Base-by-base conservation (phyloP, 2,888 invertebrate genomes). In the Rhyacophila evoluta region DNA sequence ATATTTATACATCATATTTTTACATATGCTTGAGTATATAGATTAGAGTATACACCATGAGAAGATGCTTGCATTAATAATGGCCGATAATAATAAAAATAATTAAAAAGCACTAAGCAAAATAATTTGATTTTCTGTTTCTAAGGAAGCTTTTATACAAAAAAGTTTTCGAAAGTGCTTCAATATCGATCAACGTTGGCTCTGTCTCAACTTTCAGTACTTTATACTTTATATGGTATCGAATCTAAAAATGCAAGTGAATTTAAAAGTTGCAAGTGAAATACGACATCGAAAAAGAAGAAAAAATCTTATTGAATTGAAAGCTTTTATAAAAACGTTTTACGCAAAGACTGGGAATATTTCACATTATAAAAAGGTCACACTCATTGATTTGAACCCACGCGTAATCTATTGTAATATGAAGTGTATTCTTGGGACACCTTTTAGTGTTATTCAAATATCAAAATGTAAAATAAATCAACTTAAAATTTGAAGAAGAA, bases 261-360 rank as follows among this genome's bases (percentile, higher is more conserved):
- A 15, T 41, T 41, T 41, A 15, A 15, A 55, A 55, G 55, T 55
- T 55, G 55, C 55, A 55, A 55, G 55, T 55, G 55, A 55, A 55
- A 55, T 55, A 55, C 25, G 55, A 55, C 55, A 8, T 55, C 25
- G 55, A 55, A 55, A 55, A 19, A 55, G 19, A 55, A 15, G 19
- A 19, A 55, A 55, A 55, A 55, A 55, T 19, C 6, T 19, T 25
- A 19, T 25, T 25, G 55, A 25, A 55, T 55, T 55, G 55, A 55
- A 55, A 55, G 55, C 55, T 55, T 55, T 55, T 55, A 19, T 55
- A 19, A 55, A 55, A 55, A n/a, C 55, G 55, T 55, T 55, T 25
- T 41, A 41, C 41, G 15, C 6, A 2, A 41, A 19, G 55, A 1
- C 15, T 25, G 25, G 19, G 19, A 55, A 55, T 8, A 55, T 19